Percentiles rank a stretch among this genome's conserved stretches.
These are phyloP conservation scores for Tympanoctomys barrerae DNA, from an alignment of 2,797 vertebrate genomes.

Conservation along the genomic window DNA sequence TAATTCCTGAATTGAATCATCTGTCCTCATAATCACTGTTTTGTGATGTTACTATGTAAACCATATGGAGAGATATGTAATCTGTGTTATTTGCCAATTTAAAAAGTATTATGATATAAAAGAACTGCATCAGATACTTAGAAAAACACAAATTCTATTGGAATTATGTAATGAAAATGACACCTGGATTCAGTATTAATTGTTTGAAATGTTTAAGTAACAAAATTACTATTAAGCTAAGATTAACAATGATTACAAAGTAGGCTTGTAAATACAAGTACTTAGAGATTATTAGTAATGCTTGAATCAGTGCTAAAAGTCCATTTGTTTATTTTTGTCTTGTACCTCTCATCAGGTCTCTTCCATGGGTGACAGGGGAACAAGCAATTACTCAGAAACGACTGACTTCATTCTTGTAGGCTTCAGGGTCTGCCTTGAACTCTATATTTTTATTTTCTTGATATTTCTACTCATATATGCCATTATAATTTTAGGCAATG, in stretches of 20 bases:
- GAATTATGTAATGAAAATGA: not conserved
- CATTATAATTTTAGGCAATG: conserved; percentile 71
- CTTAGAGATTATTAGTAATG: not conserved
- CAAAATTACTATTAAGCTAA: not conserved
- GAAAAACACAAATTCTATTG: not conserved
- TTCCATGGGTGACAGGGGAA: conserved; percentile 63
- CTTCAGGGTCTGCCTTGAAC: conserved; percentile 58
- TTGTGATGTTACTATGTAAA: not conserved
- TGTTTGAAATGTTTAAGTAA: not conserved
- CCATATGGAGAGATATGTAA: not conserved
- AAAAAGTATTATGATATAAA: not conserved
- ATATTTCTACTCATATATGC: conserved; percentile 68
- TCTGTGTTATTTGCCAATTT: not conserved
- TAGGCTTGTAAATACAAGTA: not conserved
- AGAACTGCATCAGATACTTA: not conserved
- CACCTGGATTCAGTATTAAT: not conserved
- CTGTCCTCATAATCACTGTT: not conserved
- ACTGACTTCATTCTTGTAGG: conserved; percentile 78
- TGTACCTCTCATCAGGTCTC: conserved; percentile 66
- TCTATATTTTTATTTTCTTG: conserved; percentile 69
- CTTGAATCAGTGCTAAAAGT: not conserved
- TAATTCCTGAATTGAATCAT: not conserved
- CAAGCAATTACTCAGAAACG: conserved; percentile 57
- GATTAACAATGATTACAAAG: not conserved
- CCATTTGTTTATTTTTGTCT: conserved; percentile 26